Percentiles rank a stretch among this genome's conserved stretches.
phyloP scores from a whole-genome alignment of 2,113 vertebrate species.

The Phylloscopus whistleri region DNA sequence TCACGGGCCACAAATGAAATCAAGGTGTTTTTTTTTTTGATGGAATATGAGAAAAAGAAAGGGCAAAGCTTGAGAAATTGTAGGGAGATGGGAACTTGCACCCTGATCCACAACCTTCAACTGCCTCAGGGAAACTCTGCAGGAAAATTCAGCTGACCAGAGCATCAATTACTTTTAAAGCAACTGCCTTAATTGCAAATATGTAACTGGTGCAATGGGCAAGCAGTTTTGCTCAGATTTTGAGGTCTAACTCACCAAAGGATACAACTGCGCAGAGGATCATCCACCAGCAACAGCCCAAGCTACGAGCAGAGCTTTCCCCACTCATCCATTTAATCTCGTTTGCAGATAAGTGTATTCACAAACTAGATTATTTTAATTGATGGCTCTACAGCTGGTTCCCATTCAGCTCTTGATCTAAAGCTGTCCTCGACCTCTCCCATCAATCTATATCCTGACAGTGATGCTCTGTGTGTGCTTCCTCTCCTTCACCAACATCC shows the following conservation, averaged over 20 bases:
- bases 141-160: neutral
- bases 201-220: rapidly evolving
- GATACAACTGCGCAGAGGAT: neutral
- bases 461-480: neutral
- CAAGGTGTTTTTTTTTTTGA: neutral
- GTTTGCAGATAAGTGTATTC: neutral
- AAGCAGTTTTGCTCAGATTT: neutral
- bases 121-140: neutral
- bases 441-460: neutral
- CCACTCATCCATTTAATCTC: neutral
- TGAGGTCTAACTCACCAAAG: neutral
- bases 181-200: neutral
- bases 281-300: rapidly evolving
- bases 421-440: neutral
- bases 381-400: constrained; percentile 5
- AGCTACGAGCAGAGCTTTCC: neutral
- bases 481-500: neutral
- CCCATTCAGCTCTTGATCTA: neutral
- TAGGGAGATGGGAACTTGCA: neutral
- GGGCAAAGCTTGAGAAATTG: neutral
- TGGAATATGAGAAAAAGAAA: neutral
- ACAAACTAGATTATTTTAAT: constrained; percentile 33
- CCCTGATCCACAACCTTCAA: rapidly evolving
- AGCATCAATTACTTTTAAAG: neutral
- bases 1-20: neutral